Evolutionary conservation across 37 sponge, comb jelly and placozoan genomes (phyloP), one percentile per base, ranked within the genome.

Genomic region (Aphrocallistes beatrix): DNA sequence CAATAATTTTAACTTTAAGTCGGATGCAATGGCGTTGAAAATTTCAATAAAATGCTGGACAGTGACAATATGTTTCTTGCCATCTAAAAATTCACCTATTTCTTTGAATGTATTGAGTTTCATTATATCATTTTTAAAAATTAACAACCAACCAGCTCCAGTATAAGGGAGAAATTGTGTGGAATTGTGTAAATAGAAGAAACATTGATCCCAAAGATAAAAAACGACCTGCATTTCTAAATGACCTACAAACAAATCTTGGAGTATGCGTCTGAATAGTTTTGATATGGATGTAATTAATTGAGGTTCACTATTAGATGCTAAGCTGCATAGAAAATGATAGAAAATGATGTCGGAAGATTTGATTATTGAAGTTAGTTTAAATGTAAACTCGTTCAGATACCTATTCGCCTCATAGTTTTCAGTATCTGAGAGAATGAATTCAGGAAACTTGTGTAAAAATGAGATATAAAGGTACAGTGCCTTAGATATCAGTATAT

Each of bases 301-400:
- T 28, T 60, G 75, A 28, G 75, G 75, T 13, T 60, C 75, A 13
- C 75, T 60, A 30, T 60, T 60, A 60, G 25, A 60, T 60, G 75
- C n/a, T 13, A 60, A 60, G n/a, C 75, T 30, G n/a, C 75, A 60
- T 19, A 60, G 75, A 60, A 60, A 60, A 60, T 60, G 75, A 60
- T 60, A 60, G 28, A 60, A 13, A 60, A 60, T 3, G n/a, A 30
- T 30, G 8, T 60, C 75, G n/a, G 10, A 28, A 30, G 17, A 3
- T 13, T 60, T 60, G 34, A 60, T 13, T 25, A 60, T 19, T 8
- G 75, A 21, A 3, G 75, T 60, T 3, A 60, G 28, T 32, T 13
- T 60, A 3, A 60, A 6, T 1, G 75, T 25, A 13, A 60, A 60
- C n/a, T 60, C 75, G 28, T 60, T 60, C n/a, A 60, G 34, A 19